Conservation (phyloP, 2,113 vertebrate species). For the Dendropsophus ebraccatus region DNA sequence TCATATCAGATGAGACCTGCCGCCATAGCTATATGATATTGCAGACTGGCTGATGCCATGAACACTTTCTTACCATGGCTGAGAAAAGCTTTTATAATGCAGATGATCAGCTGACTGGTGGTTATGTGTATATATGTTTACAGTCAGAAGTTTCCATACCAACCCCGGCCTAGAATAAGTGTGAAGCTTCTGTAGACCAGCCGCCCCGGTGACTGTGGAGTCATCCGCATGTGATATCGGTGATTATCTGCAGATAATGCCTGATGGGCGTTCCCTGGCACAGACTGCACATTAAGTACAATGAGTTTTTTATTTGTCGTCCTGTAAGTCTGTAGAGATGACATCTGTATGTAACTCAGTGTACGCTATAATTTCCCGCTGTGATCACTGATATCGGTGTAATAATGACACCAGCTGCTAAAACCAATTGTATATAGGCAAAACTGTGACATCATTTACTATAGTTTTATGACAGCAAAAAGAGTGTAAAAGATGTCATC, state of each 20-base stretch:
- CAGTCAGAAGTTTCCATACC: not conserved
- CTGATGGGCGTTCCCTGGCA: not conserved
- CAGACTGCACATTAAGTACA: not conserved
- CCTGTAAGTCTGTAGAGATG: not conserved
- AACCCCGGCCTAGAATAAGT: not conserved
- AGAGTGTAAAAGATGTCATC: too few species aligned
- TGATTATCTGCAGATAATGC: not conserved
- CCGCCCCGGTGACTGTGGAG: not conserved
- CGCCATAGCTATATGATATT: not conserved
- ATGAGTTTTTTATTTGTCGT: not conserved
- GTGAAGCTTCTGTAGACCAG: not conserved
- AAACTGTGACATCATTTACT: too few species aligned
- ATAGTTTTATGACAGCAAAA: too few species aligned
- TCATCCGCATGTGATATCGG: not conserved
- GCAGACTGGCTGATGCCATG: not conserved
- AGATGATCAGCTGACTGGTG: not conserved
- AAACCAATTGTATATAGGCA: too few species aligned
- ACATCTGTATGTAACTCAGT: not conserved
- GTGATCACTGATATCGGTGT: not conserved
- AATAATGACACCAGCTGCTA: not conserved
- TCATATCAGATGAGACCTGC: too few species aligned
- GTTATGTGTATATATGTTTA: not conserved
- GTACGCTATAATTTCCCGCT: not conserved
- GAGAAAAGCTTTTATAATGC: too few species aligned
- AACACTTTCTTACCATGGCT: not conserved